A percentile compares a stretch with the other conserved stretches of the same genome.
phyloP scores from a whole-genome alignment of 2,797 vertebrate genomes.

The Caiman crocodilus region DNA sequence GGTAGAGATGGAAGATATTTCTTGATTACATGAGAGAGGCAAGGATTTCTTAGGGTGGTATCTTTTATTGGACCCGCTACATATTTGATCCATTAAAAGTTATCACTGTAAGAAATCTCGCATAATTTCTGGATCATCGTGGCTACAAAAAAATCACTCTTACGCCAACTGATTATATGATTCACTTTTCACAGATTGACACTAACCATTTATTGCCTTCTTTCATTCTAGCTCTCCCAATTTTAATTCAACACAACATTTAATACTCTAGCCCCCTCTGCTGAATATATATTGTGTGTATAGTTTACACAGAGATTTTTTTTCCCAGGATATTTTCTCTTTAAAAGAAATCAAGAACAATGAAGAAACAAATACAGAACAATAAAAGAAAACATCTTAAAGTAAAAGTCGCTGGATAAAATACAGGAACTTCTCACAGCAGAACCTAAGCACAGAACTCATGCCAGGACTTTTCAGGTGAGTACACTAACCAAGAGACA shows the following conservation, averaged over 20 bases:
- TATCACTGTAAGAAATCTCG: no score
- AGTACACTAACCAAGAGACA: no score
- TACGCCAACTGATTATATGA: background rate
- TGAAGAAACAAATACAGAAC: background rate
- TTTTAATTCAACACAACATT: background rate
- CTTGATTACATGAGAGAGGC: background rate
- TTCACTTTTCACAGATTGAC: background rate
- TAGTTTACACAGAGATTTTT: accelerated
- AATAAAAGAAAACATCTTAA: background rate
- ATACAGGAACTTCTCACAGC: no score
- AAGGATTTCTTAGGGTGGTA: no score
- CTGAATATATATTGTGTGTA: background rate
- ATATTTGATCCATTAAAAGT: no score
- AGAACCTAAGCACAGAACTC: no score
- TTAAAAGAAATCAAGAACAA: background rate
- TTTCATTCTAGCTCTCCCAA: background rate
- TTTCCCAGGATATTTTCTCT: background rate
- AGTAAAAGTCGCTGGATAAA: no score
- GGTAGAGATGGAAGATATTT: background rate
- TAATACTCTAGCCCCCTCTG: conserved; percentile 48
- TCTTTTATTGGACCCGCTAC: no score
- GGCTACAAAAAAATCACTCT: no score
- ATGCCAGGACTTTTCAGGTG: no score
- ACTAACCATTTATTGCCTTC: background rate
- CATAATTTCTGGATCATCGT: no score